These are phyloP conservation scores for Gavia stellata DNA, from an alignment of 2,113 vertebrate species.

Conservation along the genomic window DNA sequence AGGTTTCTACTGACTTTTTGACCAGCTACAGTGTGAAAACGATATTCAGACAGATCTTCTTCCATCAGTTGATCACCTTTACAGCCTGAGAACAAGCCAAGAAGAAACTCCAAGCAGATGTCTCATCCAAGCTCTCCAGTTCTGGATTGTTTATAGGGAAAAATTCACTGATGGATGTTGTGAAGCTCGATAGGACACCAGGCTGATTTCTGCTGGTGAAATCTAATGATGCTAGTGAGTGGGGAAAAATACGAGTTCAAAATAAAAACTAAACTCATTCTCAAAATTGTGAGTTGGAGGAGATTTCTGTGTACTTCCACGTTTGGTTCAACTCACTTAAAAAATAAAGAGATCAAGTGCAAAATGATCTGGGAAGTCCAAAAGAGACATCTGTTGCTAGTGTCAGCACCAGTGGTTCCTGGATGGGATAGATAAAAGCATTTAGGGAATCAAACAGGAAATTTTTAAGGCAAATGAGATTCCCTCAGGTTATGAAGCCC, in stretches of 20 bases:
- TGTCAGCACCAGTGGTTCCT: not conserved
- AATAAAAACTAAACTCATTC: not conserved
- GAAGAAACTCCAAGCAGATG: not conserved
- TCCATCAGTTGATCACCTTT: not conserved
- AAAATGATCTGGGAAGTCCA: not conserved
- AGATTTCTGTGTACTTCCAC: not conserved
- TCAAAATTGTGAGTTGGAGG: not conserved
- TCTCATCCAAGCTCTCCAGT: not conserved
- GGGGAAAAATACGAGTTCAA: not conserved
- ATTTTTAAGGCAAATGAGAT: not conserved
- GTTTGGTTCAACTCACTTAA: not conserved
- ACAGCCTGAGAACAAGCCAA: not conserved
- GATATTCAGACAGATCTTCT: not conserved
- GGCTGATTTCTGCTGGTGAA: not conserved
- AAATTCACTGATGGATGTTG: not conserved
- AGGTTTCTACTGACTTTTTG: not conserved
- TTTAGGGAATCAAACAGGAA: not conserved
- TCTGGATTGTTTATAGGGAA: not conserved
- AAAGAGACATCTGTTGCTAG: not conserved
- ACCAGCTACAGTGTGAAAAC: not conserved
- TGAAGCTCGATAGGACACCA: not conserved
- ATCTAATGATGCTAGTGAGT: not conserved
- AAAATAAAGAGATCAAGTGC: not conserved
- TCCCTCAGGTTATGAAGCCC: not conserved
- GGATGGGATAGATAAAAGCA: not conserved